Evolutionary conservation across 92 coral and sea anemone species (phyloP), one percentile per base, ranked within the genome.

Genomic region (Umimayanthus chanpuru): DNA sequence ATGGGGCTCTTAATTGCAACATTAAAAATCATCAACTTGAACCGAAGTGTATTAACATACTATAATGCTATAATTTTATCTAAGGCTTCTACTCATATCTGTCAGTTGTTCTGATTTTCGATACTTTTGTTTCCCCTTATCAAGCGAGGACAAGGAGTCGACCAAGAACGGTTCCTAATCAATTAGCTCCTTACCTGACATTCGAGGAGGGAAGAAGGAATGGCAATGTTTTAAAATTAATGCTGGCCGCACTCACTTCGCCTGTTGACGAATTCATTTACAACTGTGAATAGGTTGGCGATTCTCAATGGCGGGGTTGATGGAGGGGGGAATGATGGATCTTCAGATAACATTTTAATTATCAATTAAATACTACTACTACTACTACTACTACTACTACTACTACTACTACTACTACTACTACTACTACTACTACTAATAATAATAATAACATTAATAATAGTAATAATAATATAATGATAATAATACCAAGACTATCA

Each of bases 211-310:
- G 99, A 25, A 97, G 89, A 26, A 97, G 89, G 85, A 89, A 92
- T 0, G 99, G 95, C 40, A 97, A 82, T 21, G 93, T 97, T 84
- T 97, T 97, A 90, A 94, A 97, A 80, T 94, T 97, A 74, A 97
- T 94, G 73, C 95, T 97, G 7, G 96, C 98, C 3, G 95, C 87
- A 77, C 94, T 95, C 28, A 93, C 92, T 80, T 97, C 97, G 61
- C 96, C 96, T 91, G 90, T 75, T 18, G n/a, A 18, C 5, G 15
- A 61, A 20, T 61, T 61, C 68, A 61, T 53, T 53, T 20, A 20
- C 21, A 61, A 18, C 23, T 56, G n/a, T 15, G 9, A 16, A 61
- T 4, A 8, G 21, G 26, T 61, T 12, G 9, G 68, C 15, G 68
- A 61, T 61, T 8, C 7, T 61, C 26, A 6, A 3, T 56, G 64